phyloP scores from a whole-genome alignment of 1,140 invertebrate species.

The Dryas iulia region DNA sequence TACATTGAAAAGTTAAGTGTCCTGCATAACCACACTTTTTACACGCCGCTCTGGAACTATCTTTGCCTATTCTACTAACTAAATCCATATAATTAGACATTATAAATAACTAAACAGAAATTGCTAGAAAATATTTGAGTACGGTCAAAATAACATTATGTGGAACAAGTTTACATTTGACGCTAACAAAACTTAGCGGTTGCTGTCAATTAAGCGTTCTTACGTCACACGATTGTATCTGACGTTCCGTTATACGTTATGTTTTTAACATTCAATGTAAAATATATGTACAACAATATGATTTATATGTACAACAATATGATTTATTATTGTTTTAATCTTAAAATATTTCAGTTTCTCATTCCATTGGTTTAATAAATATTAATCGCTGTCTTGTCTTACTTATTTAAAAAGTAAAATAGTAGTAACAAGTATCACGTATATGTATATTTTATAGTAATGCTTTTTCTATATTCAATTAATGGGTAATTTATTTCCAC shows the following conservation, averaged over 20 bases:
- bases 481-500: too few species aligned
- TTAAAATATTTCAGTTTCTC: too few species aligned
- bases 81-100: slow-evolving; percentile 69
- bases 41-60: slow-evolving; percentile 89
- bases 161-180: not conserved
- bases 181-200: not conserved
- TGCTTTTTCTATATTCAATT: not conserved
- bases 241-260: slow-evolving; percentile 1
- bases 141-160: not conserved
- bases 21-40: slow-evolving; percentile 97
- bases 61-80: slow-evolving; percentile 82
- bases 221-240: too few species aligned
- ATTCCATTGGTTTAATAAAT: too few species aligned
- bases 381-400: too few species aligned
- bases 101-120: slow-evolving; percentile 27
- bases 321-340: too few species aligned
- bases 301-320: too few species aligned
- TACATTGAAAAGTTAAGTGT: slow-evolving; percentile 97
- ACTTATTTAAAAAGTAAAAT: too few species aligned
- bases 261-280: not conserved
- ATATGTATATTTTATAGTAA: not conserved
- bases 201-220: slow-evolving; percentile 7
- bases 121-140: slow-evolving; percentile 14
- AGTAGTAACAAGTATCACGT: too few species aligned
- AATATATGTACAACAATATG: too few species aligned